These are phyloP conservation scores for Tetraodon nigroviridis DNA, from an alignment of 2,113 vertebrate genomes.

Conservation along the genomic window DNA sequence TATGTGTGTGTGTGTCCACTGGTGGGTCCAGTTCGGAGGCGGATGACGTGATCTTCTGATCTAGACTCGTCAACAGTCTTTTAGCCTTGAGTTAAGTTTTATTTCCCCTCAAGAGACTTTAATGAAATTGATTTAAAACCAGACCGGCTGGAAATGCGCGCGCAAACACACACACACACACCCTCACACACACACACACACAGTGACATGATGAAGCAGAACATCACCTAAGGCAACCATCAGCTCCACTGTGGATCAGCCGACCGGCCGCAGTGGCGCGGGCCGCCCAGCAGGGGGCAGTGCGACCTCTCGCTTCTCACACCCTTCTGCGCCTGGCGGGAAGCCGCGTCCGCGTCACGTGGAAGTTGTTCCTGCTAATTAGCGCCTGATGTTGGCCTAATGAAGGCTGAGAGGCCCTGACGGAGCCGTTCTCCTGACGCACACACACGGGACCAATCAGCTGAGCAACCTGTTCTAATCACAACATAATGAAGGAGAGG, in stretches of 20 bases:
- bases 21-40: too few relatives aligned
- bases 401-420: slow-evolving; percentile 68
- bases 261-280: slow-evolving; percentile 2
- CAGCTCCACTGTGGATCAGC: slow-evolving; percentile 45
- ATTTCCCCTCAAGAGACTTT: not conserved
- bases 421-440: slow-evolving; percentile 56
- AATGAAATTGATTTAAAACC: not conserved
- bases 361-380: slow-evolving; percentile 68
- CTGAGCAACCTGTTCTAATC: slow-evolving; percentile 52
- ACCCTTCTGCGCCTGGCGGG: slow-evolving; percentile 44
- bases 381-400: slow-evolving; percentile 78
- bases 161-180: not conserved
- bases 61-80: not conserved
- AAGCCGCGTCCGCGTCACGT: slow-evolving; percentile 58
- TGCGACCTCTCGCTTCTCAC: slow-evolving; percentile 14
- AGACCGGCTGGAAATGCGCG: not conserved
- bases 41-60: too few relatives aligned
- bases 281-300: slow-evolving; percentile 23
- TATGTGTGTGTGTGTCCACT: too few relatives aligned
- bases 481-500: slow-evolving; percentile 51
- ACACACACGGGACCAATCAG: slow-evolving; percentile 46
- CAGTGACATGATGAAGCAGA: slow-evolving; percentile 39
- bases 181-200: slow-evolving; percentile 2
- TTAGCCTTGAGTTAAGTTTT: not conserved
- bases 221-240: slow-evolving; percentile 45